phyloP scores from a whole-genome alignment of 2,888 invertebrate genomes.

The Nasonovia ribisnigri region DNA sequence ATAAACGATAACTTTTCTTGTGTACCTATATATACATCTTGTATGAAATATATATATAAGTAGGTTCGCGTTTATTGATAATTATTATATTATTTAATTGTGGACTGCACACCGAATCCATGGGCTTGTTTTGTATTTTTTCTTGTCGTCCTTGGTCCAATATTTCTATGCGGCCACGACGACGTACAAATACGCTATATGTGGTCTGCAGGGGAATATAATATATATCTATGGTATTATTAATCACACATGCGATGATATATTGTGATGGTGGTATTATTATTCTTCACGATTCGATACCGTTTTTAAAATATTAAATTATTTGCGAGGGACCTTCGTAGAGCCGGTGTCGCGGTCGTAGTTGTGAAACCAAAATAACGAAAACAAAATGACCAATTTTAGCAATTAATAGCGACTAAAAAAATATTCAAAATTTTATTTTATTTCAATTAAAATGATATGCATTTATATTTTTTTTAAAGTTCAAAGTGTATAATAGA shows the following conservation, averaged over 20 bases:
- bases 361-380: no score
- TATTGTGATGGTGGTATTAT: neutral
- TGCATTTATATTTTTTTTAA: no score
- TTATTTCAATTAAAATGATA: no score
- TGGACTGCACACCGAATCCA: slow-evolving; percentile 1
- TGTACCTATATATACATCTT: neutral
- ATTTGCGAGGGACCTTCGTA: neutral
- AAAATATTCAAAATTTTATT: no score
- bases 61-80: neutral
- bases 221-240: neutral
- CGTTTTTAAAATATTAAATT: neutral
- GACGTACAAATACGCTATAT: neutral
- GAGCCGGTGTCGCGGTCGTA: neutral
- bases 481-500: neutral
- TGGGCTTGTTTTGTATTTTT: slow-evolving; percentile 30
- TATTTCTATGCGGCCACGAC: neutral
- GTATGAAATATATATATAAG: neutral
- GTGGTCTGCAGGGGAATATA: neutral
- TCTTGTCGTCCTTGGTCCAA: slow-evolving; percentile 57
- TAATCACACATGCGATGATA: neutral
- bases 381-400: no score
- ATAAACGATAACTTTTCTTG: slow-evolving; percentile 18
- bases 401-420: no score
- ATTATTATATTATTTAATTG: slow-evolving; percentile 34
- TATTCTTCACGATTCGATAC: neutral